Conservation (phyloP, 1,140 invertebrate species). For the Pogonognathellus flavescens region DNA sequence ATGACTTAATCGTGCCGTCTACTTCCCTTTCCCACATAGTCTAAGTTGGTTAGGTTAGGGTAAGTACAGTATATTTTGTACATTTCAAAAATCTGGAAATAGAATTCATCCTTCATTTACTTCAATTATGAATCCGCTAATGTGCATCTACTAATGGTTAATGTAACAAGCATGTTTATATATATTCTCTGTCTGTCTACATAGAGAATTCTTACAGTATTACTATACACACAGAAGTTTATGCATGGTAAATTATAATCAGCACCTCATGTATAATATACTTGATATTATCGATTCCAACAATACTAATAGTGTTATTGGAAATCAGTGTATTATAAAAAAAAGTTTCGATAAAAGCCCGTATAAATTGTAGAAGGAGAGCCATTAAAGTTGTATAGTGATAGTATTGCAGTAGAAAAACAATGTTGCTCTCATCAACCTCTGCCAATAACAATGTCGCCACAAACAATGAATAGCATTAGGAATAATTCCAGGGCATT, state of each 20-base stretch:
- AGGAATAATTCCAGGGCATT: slow-evolving; percentile 33
- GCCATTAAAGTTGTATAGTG: slow-evolving; percentile 24
- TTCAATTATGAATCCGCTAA: not conserved
- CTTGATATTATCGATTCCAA: too few relatives aligned
- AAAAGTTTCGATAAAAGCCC: too few relatives aligned
- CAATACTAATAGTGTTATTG: too few relatives aligned
- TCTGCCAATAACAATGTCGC: slow-evolving; percentile 38
- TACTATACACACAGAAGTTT: not conserved
- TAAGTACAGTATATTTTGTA: too few relatives aligned
- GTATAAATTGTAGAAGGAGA: not conserved
- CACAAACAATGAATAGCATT: slow-evolving; percentile 46
- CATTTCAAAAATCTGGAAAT: slow-evolving; percentile 28
- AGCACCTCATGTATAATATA: too few relatives aligned
- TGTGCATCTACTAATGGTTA: not conserved
- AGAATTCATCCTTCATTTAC: slow-evolving; percentile 5
- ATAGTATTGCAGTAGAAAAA: slow-evolving; percentile 2
- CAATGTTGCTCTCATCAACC: slow-evolving; percentile 35
- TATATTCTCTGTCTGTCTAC: not conserved
- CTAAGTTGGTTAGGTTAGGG: not conserved
- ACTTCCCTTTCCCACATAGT: not conserved
- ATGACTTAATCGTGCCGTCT: slow-evolving; percentile 14
- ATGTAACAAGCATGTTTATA: not conserved
- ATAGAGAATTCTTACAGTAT: not conserved
- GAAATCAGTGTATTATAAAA: not conserved
- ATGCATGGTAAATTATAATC: not conserved